Base-by-base conservation (phyloP, 64 coral and sea anemone species). In the Catalaphyllia jardinei region DNA sequence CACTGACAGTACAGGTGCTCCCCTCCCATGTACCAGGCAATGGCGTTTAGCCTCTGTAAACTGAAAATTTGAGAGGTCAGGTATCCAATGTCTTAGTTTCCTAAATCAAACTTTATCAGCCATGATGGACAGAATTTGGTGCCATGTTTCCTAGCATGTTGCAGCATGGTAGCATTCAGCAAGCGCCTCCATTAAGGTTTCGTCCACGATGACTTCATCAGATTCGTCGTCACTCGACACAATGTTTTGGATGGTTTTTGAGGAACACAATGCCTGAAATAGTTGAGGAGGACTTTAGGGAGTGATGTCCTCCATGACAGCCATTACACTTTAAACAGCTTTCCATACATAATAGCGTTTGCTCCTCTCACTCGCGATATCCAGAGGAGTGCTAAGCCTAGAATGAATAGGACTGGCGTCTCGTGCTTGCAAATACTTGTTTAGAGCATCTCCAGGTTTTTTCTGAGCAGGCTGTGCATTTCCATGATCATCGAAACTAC, bases 361-460 rank as follows among this genome's bases (percentile, higher is more conserved):
- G 67, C 78, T 89, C 30, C 86, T 77, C 52, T 81, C 73, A 89
- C 77, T 67, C 13, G 92, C 79, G 38, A 76, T 62, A 77, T 93
- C 78, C 87, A 78, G 77, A 50, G 72, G 72, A 31, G 78, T 83
- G 63, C 54, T 76, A n/a, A 93, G 91, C 86, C 71, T 71, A 62
- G 62, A 83, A 75, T 71, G 78, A 29, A 93, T 87, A 52, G 86
- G 87, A 84, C 87, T 93, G 31, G 77, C 79, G 51, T 93, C 92
- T 77, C 72, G 55, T 31, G 92, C 84, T 61, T 67, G 31, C 65
- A 93, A 80, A 74, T 88, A 93, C 57, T 71, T 18, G 78, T 93
- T 93, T 63, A 93, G 82, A 12, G 10, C 22, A 11, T 85, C 81
- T 67, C 4, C n/a, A 69, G 81, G 62, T 38, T 75, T 75, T 9